Evolutionary conservation across 2,888 invertebrate species (phyloP).

Genomic region (Stratiomys singularior): DNA sequence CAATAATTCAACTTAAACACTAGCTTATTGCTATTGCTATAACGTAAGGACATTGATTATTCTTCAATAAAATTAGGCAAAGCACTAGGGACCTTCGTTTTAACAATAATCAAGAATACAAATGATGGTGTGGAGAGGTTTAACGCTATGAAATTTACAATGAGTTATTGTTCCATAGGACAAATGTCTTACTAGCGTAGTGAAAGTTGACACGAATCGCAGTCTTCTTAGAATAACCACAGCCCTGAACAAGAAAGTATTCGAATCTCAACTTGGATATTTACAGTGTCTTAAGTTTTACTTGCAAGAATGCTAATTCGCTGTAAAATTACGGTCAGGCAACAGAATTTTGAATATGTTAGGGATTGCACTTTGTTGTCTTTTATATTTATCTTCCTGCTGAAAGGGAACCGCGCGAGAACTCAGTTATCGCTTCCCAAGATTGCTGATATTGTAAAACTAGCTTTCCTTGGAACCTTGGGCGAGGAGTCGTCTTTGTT

Average conservation of each 20-base stretch:
- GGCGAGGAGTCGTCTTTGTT: slow-evolving; percentile 48
- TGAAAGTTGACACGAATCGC: slow-evolving; percentile 18
- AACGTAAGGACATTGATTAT: not conserved
- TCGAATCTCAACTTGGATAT: not conserved
- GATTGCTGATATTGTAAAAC: slow-evolving; percentile 65
- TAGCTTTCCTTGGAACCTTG: slow-evolving; percentile 58
- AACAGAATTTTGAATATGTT: not conserved
- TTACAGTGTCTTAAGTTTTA: not conserved
- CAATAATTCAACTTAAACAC: not conserved
- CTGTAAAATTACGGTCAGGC: too few species aligned
- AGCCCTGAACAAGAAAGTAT: slow-evolving; percentile 29
- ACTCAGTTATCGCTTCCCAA: slow-evolving; percentile 57
- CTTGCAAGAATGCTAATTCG: not conserved
- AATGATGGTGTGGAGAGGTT: too few species aligned
- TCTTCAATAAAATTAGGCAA: not conserved
- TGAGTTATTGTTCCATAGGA: slow-evolving; percentile 29
- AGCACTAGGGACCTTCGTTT: not conserved
- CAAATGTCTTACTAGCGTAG: not conserved
- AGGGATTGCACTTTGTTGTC: not conserved
- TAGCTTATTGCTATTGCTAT: too few species aligned
- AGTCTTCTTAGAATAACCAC: slow-evolving; percentile 41
- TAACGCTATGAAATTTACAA: slow-evolving; percentile 8
- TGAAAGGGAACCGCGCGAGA: too few species aligned
- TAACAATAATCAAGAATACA: too few species aligned
- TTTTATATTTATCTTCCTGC: too few species aligned